Evolutionary conservation across 2,113 vertebrate genomes (phyloP), one percentile per base, ranked within the genome.

Genomic region (Egretta garzetta): DNA sequence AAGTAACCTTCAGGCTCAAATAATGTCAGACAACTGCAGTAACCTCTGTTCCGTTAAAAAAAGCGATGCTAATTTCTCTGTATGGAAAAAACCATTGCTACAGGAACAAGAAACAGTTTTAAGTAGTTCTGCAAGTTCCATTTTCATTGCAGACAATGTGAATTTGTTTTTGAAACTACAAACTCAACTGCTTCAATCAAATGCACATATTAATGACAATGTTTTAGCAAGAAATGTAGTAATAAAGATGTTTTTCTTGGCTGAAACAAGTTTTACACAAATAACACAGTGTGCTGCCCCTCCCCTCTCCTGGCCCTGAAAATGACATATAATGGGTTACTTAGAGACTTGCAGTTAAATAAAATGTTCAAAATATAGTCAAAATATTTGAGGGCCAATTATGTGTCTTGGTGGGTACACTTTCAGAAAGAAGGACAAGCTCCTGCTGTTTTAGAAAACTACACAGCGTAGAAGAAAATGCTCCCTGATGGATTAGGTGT

Each of bases 341-440:
- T 87, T 91, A 77, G 59, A 85, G 73, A 81, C 74, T 72, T 72
- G 53, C 52, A 79, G 30, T 24, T 56, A 71, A 82, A 93, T 39
- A 68, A 85, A 90, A 90, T 39, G 66, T 81, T 97, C 30, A 88
- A 83, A 94, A 92, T 93, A 95, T 15, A 84, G 8, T 82, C 26
- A 88, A 94, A 93, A 89, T 37, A 93, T 56, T 68, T 76, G 62
- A 94, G 43, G 14, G 49, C 14, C 28, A 81, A 49, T 88, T 80
- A 68, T 11, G 28, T 5, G 22, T 59, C 80, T 81, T 70, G 49
- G 62, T 83, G 63, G 59, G n/a, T n/a, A 93, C 11, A 45, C 33
- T 88, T 97, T 81, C 85, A 26, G 63, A 74, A 84, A 62, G 47
- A 68, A 74, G n/a, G 33, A 94, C 43, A 95, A 91, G 28, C 32